Evolutionary conservation across 2,888 invertebrate genomes (phyloP).

Genomic region (Epinotia brunnichana): DNA sequence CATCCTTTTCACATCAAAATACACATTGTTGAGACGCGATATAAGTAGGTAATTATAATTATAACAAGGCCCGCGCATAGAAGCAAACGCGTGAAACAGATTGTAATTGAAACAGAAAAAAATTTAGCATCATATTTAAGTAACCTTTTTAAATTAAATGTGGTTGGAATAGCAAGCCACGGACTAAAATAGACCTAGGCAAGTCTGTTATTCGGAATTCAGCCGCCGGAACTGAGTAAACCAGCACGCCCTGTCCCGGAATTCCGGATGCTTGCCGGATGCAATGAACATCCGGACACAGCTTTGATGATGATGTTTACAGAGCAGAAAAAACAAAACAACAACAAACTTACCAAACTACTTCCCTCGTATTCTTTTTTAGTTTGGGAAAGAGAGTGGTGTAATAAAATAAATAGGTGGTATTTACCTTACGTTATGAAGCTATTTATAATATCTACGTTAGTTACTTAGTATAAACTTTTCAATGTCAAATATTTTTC

Average conservation of each 20-base stretch:
- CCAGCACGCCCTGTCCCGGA: constrained; percentile 16
- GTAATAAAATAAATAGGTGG: background rate
- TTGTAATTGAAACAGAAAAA: too few relatives aligned
- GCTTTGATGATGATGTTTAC: constrained; percentile 20
- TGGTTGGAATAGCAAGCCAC: background rate
- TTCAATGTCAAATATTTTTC: too few relatives aligned
- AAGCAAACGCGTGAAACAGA: too few relatives aligned
- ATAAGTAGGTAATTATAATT: too few relatives aligned
- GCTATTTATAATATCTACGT: too few relatives aligned
- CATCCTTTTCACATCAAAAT: too few relatives aligned
- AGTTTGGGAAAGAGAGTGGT: background rate
- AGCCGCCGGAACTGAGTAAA: constrained; percentile 20
- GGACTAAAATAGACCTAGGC: background rate
- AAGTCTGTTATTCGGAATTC: constrained; percentile 6
- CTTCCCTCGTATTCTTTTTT: background rate
- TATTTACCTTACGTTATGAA: background rate
- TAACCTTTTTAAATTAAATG: too few relatives aligned
- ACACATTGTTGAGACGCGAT: too few relatives aligned
- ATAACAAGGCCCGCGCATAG: too few relatives aligned
- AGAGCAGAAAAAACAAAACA: constrained; percentile 4
- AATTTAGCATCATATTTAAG: too few relatives aligned
- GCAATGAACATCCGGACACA: constrained; percentile 12
- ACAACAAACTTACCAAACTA: constrained; percentile 1
- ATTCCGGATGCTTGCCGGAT: constrained; percentile 32
- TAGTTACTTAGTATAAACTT: too few relatives aligned